Percentiles rank a stretch among this genome's conserved stretches.
phyloP scores from a whole-genome alignment of 2,888 invertebrate genomes.

The Tachina grossa region DNA sequence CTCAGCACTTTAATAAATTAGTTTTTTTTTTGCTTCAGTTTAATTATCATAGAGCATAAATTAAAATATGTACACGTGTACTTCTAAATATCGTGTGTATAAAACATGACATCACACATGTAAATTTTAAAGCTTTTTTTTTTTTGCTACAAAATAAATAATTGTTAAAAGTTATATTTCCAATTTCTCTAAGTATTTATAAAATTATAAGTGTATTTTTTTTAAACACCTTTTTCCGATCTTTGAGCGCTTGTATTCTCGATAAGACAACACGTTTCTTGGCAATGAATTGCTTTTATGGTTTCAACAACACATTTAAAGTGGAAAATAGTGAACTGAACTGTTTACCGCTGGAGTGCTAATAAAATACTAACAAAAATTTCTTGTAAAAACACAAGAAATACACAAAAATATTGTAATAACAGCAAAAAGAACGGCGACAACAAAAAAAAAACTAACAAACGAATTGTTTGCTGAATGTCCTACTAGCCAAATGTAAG shows the following conservation, averaged over 20 bases:
- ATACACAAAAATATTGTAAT: conserved; percentile 49
- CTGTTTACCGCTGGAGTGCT: conserved; percentile 67
- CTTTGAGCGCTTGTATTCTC: conserved; percentile 6
- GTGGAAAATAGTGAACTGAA: conserved; percentile 41
- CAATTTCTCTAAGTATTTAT: conserved; percentile 2
- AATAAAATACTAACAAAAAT: conserved; percentile 70
- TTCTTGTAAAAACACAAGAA: conserved; percentile 58
- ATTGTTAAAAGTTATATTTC: neutral
- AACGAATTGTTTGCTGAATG: conserved; percentile 64
- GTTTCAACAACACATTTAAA: conserved; percentile 35
- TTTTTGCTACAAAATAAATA: neutral
- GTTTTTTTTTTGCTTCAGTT: neutral
- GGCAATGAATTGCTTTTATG: conserved; percentile 16
- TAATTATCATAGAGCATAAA: neutral
- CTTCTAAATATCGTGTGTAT: neutral
- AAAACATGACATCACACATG: conserved; percentile 33
- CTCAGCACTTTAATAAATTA: neutral
- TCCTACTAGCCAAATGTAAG: conserved; percentile 55
- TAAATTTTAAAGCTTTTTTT: neutral
- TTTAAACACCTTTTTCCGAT: neutral
- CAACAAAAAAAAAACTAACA: conserved; percentile 33
- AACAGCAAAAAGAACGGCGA: conserved; percentile 16
- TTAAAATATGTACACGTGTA: neutral
- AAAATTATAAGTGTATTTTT: neutral
- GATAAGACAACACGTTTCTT: conserved; percentile 31